Conservation (phyloP, 2,113 vertebrate species). For the Mormyrus iriodes region DNA sequence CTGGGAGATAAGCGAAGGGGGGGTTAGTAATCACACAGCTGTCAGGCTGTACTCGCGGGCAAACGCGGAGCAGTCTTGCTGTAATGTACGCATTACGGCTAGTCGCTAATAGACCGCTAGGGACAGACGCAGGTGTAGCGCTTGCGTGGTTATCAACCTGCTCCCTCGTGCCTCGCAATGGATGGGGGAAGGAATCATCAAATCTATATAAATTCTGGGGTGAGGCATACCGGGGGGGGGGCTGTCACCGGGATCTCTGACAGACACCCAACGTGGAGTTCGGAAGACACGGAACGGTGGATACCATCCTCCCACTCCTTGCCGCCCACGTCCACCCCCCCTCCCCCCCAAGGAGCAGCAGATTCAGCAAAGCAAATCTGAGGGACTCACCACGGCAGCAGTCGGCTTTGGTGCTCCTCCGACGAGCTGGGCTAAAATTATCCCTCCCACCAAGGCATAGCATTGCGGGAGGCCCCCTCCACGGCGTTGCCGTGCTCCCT, state of each 20-base stretch:
- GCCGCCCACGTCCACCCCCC: neutral
- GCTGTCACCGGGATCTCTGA: conserved; percentile 18
- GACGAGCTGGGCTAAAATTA: conserved; percentile 5
- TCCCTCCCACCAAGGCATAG: neutral
- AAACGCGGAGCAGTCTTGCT: neutral
- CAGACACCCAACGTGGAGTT: conserved; percentile 1
- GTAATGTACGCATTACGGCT: conserved; percentile 13
- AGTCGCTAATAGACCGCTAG: conserved; percentile 22
- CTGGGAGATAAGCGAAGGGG: neutral
- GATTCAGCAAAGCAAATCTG: conserved; percentile 15
- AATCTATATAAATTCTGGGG: neutral
- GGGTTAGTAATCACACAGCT: neutral
- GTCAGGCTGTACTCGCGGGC: conserved; percentile 17
- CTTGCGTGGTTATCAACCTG: neutral
- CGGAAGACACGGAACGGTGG: neutral
- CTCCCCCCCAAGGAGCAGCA: neutral
- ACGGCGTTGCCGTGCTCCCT: neutral
- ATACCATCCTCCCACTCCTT: neutral
- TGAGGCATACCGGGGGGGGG: neutral
- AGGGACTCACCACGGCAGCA: conserved; percentile 5
- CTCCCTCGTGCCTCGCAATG: neutral
- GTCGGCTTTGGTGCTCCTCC: neutral
- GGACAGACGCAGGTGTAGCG: neutral
- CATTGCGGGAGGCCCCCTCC: neutral
- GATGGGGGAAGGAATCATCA: neutral